These are phyloP conservation scores for Lota lota DNA, from an alignment of 2,113 vertebrate species.

Conservation along the genomic window DNA sequence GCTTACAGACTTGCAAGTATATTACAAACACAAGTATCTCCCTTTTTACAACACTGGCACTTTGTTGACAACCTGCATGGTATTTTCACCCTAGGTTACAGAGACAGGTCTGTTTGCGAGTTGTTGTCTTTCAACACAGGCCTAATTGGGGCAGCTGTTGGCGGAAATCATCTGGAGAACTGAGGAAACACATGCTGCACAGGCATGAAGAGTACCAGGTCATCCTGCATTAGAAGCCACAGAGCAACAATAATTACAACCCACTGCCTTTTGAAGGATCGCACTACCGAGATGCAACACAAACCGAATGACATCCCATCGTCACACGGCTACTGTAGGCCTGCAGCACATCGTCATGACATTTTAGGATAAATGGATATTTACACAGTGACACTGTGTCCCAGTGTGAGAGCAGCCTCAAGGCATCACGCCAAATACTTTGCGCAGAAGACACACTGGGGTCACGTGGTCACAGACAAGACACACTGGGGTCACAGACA, in stretches of 20 bases:
- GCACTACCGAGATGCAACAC: background rate
- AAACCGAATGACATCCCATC: too few relatives aligned
- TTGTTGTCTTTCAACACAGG: background rate
- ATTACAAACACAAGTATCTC: too few relatives aligned
- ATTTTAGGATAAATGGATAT: too few relatives aligned
- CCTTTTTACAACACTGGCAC: too few relatives aligned
- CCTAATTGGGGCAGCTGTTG: conserved; percentile 29
- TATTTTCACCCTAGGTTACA: conserved; percentile 20
- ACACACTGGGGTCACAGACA: conserved; percentile 23
- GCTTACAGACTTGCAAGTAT: too few relatives aligned
- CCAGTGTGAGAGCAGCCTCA: conserved; percentile 2
- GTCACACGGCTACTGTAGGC: too few relatives aligned
- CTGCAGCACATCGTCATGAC: too few relatives aligned
- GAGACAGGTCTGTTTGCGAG: conserved; percentile 36
- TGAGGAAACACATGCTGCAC: conserved; percentile 51
- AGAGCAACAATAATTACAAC: conserved; percentile 15
- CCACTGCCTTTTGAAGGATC: background rate
- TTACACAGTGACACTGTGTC: too few relatives aligned
- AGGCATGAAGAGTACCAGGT: conserved; percentile 43
- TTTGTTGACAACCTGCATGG: too few relatives aligned
- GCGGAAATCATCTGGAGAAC: conserved; percentile 46
- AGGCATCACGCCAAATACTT: conserved; percentile 15
- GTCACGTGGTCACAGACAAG: conserved; percentile 39
- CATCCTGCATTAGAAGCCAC: conserved; percentile 38
- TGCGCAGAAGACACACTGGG: background rate